phyloP scores from a whole-genome alignment of 2,113 vertebrate genomes.

The Aegotheles bennettii region DNA sequence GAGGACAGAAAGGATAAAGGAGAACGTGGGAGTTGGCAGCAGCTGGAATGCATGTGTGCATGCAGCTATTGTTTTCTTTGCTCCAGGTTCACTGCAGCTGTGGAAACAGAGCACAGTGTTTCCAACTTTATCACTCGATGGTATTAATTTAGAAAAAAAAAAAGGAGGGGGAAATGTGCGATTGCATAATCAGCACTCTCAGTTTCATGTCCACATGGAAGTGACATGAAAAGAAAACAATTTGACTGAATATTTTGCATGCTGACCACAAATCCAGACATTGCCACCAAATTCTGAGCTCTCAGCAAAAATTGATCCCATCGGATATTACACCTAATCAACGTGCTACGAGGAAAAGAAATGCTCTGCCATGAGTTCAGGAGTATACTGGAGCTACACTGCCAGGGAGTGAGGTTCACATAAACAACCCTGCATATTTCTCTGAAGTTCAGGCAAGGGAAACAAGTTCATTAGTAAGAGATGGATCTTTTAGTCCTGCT shows the following conservation, averaged over 20 bases:
- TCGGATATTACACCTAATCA: not conserved
- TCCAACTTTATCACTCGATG: not conserved
- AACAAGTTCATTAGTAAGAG: not conserved
- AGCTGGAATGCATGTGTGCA: slow-evolving; percentile 25
- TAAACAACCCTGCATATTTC: not conserved
- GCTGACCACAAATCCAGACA: not conserved
- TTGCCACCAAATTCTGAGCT: not conserved
- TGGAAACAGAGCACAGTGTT: not conserved
- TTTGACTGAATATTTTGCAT: not conserved
- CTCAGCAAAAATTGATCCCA: not conserved
- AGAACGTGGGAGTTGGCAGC: not conserved
- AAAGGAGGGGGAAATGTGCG: not conserved
- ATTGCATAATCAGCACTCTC: not conserved
- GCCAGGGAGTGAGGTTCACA: not conserved
- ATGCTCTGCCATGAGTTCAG: not conserved
- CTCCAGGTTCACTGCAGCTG: not conserved
- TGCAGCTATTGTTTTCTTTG: slow-evolving; percentile 5
- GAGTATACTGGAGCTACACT: not conserved
- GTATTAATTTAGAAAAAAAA: not conserved
- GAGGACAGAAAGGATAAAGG: not conserved
- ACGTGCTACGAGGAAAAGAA: not conserved
- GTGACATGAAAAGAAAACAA: not conserved
- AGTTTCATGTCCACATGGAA: not conserved
- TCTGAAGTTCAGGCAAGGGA: not conserved
- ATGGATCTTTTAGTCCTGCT: not conserved